phyloP scores from a whole-genome alignment of 2,113 vertebrate genomes.

The Colistium nudipinnis region DNA sequence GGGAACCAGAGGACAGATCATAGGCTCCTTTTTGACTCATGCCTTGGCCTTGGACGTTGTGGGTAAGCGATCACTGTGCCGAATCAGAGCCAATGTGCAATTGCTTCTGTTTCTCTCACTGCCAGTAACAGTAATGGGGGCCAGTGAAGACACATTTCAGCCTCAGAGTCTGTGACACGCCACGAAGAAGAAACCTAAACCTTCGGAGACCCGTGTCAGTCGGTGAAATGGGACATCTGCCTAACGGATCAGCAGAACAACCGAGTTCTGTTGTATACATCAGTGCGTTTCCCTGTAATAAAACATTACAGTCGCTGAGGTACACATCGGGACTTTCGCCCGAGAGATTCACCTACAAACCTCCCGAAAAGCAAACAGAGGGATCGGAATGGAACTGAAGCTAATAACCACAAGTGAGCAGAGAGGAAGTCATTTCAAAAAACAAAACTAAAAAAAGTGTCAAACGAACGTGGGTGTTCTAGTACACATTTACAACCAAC shows the following conservation, averaged over 20 bases:
- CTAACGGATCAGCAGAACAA: slow-evolving; percentile 35
- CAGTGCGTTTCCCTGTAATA: slow-evolving; percentile 35
- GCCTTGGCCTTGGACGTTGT: slow-evolving; percentile 41
- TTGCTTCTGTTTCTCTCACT: slow-evolving; percentile 56
- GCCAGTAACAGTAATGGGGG: slow-evolving; percentile 51
- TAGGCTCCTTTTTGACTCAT: slow-evolving; percentile 51
- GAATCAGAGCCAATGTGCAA: slow-evolving; percentile 50
- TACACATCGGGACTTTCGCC: slow-evolving; percentile 17
- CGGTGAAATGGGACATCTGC: slow-evolving; percentile 45
- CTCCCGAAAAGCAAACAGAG: neutral
- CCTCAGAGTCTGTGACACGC: slow-evolving; percentile 36
- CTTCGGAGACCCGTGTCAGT: slow-evolving; percentile 22
- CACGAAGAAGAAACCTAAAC: slow-evolving; percentile 38
- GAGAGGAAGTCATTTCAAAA: slow-evolving; percentile 19
- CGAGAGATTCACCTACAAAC: slow-evolving; percentile 31
- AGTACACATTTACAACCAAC: too few relatives aligned
- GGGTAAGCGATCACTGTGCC: slow-evolving; percentile 39
- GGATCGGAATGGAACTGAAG: neutral
- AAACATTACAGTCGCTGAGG: slow-evolving; percentile 43
- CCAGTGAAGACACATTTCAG: slow-evolving; percentile 63
- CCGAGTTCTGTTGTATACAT: slow-evolving; percentile 48
- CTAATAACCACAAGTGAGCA: slow-evolving; percentile 7
- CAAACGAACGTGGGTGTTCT: too few relatives aligned
- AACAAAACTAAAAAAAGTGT: neutral
- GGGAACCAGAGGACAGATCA: slow-evolving; percentile 39